phyloP scores from a whole-genome alignment of 1,140 invertebrate genomes.

The Temnothorax curvispinosus region DNA sequence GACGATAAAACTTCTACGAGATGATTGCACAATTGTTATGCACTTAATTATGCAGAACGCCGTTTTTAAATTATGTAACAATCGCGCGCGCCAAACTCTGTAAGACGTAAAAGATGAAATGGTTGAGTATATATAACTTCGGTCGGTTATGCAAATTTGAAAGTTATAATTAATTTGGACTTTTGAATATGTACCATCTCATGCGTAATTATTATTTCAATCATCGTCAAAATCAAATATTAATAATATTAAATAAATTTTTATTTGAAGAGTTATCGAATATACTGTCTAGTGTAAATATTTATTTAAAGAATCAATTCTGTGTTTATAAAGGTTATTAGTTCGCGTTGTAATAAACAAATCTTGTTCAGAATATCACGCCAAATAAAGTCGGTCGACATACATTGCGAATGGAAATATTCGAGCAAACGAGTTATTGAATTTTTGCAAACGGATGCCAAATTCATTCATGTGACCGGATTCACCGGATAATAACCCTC shows the following conservation, averaged over 20 bases:
- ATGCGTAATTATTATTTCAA: not conserved
- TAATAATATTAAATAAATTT: not conserved
- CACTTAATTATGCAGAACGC: slow-evolving; percentile 32
- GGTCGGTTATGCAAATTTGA: not conserved
- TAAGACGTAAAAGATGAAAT: not conserved
- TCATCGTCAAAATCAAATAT: not conserved
- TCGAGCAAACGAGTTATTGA: not conserved
- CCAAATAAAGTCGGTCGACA: slow-evolving; percentile 5
- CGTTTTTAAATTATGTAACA: slow-evolving; percentile 49
- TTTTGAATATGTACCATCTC: not conserved
- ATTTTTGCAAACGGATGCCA: not conserved
- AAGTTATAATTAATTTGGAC: slow-evolving; percentile 8
- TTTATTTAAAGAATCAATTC: slow-evolving; percentile 12
- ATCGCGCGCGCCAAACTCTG: not conserved
- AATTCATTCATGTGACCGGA: slow-evolving; percentile 18
- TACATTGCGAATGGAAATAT: slow-evolving; percentile 13
- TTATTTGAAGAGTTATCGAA: not conserved
- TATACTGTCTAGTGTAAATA: not conserved
- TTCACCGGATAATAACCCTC: slow-evolving; percentile 27
- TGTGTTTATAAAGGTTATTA: not conserved
- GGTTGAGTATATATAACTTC: not conserved
- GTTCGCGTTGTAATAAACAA: not conserved
- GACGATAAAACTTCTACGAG: not conserved
- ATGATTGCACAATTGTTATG: not conserved
- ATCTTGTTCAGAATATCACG: not conserved